phyloP scores from a whole-genome alignment of 1,140 invertebrate genomes.

The Rhizoglyphus robini region DNA sequence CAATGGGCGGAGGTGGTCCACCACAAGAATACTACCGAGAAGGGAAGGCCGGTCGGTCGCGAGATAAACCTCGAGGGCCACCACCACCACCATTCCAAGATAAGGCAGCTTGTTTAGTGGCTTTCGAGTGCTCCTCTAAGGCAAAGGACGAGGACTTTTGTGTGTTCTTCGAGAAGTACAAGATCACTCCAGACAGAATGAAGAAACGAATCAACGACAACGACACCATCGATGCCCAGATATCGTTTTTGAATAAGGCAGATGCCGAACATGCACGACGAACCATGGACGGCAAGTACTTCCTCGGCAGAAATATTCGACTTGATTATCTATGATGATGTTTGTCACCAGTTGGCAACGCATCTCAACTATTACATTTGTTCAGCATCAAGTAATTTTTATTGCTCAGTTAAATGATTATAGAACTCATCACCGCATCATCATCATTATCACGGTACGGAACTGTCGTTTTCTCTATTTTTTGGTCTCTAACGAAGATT shows the following conservation, averaged over 20 bases:
- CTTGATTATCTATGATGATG: not conserved
- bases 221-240: not conserved
- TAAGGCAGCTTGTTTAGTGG: conserved; percentile 61
- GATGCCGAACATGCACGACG: not conserved
- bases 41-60: not conserved
- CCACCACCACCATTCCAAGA: conserved; percentile 36
- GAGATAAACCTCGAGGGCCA: not conserved
- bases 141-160: conserved; percentile 73
- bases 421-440: too few relatives aligned
- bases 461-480: too few relatives aligned
- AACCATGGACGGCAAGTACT: not conserved
- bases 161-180: conserved; percentile 52
- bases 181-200: conserved; percentile 31
- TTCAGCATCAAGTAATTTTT: too few relatives aligned
- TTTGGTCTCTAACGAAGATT: too few relatives aligned
- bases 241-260: not conserved
- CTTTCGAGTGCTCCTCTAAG: conserved; percentile 72
- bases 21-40: conserved; percentile 20
- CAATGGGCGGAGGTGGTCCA: not conserved
- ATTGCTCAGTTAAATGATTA: too few relatives aligned
- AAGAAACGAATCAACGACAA: conserved; percentile 25
- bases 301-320: not conserved
- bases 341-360: too few relatives aligned
- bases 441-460: too few relatives aligned
- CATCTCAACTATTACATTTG: too few relatives aligned